These are phyloP conservation scores for Cheilosia soror DNA, from an alignment of 2,888 invertebrate species.

Conservation along the genomic window DNA sequence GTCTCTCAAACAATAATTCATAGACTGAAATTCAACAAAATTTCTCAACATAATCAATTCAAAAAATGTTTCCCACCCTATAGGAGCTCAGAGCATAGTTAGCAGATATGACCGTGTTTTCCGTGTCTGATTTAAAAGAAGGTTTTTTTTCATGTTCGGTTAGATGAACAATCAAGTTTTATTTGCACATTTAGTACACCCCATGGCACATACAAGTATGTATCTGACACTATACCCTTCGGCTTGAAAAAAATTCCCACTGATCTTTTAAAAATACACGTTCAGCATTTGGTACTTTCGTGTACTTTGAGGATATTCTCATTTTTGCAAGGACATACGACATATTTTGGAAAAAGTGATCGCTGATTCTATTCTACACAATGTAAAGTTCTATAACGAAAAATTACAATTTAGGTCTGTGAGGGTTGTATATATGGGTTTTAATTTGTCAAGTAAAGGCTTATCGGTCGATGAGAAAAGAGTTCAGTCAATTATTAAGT, in stretches of 20 bases:
- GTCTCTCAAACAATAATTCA: too few relatives aligned
- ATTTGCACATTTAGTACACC: constrained; percentile 51
- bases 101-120: constrained; percentile 32
- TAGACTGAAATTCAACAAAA: too few relatives aligned
- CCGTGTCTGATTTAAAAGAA: constrained; percentile 58
- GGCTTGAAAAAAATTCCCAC: constrained; percentile 38
- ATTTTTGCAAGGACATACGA: too few relatives aligned
- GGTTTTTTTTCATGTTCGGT: constrained; percentile 51
- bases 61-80: constrained; percentile 45
- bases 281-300: constrained; percentile 46
- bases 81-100: constrained; percentile 38
- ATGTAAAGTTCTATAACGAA: constrained; percentile 50
- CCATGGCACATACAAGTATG: constrained; percentile 17
- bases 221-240: constrained; percentile 36
- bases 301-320: constrained; percentile 56
- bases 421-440: constrained; percentile 39
- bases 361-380: constrained; percentile 19
- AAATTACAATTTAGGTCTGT: constrained; percentile 29
- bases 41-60: too few relatives aligned
- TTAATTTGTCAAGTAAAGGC: constrained; percentile 22
- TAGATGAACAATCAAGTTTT: constrained; percentile 45
- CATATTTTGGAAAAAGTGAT: constrained; percentile 70
- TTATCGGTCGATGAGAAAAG: constrained; percentile 28
- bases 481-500: constrained; percentile 23
- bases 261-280: constrained; percentile 70